Base-by-base conservation (phyloP, 2,797 vertebrate species). In the Oreochromis grahami region DNA sequence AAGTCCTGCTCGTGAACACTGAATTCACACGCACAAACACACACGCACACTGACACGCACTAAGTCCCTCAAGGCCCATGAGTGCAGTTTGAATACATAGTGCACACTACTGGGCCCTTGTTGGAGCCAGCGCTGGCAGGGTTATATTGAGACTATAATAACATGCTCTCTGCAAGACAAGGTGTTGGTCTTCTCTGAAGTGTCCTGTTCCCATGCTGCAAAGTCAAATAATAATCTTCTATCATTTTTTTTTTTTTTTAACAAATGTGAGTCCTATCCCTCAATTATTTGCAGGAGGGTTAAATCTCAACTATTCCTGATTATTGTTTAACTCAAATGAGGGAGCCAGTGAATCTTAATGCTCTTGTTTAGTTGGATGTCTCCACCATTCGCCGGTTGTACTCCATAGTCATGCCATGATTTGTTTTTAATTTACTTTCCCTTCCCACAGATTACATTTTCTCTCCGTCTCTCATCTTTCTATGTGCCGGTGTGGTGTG, bases 341-440 rank as follows among this genome's bases (percentile, higher is more conserved):
- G 76, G 26, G 24, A 83, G 83, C 65, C 80, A 86, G 77, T 78
- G 83, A 88, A 89, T 85, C 84, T 48, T 74, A 70, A 79, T 48
- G 83, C 63, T 24, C 7, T 87, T 94, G 92, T 93, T 94, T 92
- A 90, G 83, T 82, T 41, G 80, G 84, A 84, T 76, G 86, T 90
- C 92, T 90, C 85, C 14, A 24, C 80, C 70, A 52, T 90, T 83
- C 15, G 24, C 70, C 78, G 79, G 76, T 90, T 89, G 87, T 87
- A 85, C 85, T 87, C 91, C 85, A 51, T 34, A 84, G 84, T 80
- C 78, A 14, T 74, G 86, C 83, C 86, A 79, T 89, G 89, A 92
- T 93, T 93, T 94, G 89, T 86, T 94, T 93, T 93, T 91, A 86
- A 93, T 94, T 93, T 92, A 90, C 90, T 92, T 91, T 93, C 91